A percentile compares a stretch with the other conserved stretches of the same genome.
Evolutionary conservation across 2,797 vertebrate species (phyloP).

Genomic region (Percopsis omiscomaycus): DNA sequence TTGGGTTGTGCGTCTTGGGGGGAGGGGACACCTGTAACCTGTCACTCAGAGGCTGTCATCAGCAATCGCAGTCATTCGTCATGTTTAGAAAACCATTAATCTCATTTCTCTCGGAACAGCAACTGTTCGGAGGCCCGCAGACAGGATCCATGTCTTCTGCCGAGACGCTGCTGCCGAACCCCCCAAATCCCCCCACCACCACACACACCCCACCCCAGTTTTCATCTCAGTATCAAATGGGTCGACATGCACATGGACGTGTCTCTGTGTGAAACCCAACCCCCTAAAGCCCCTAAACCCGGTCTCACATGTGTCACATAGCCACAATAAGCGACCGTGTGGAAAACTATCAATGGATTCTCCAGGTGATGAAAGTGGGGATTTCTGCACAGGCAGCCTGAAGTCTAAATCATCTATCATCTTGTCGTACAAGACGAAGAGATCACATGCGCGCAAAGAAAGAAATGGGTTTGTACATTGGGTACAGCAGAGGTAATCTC

Average conservation of each 20-base stretch:
- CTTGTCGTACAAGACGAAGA: conserved; percentile 65
- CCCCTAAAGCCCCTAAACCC: conserved; percentile 26
- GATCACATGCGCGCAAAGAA: conserved; percentile 58
- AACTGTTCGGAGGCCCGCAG: conserved; percentile 62
- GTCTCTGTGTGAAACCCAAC: conserved; percentile 53
- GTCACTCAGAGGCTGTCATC: conserved; percentile 80
- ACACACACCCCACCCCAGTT: conserved; percentile 27
- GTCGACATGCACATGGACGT: conserved; percentile 39
- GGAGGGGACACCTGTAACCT: conserved; percentile 75
- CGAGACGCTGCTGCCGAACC: neutral
- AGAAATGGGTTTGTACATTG: conserved; percentile 62
- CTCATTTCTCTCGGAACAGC: conserved; percentile 63
- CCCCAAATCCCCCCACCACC: conserved; percentile 21
- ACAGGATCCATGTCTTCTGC: conserved; percentile 51
- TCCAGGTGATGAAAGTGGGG: conserved; percentile 61
- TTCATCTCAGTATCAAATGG: conserved; percentile 22
- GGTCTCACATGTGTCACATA: conserved; percentile 17
- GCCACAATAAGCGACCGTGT: conserved; percentile 42
- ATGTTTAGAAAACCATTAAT: conserved; percentile 79
- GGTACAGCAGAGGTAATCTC: conserved; percentile 72
- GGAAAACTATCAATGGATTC: conserved; percentile 49
- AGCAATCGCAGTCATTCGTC: conserved; percentile 75
- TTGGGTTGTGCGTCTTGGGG: conserved; percentile 49
- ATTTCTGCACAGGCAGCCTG: conserved; percentile 48
- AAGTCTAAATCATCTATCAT: conserved; percentile 67